Conservation (phyloP, 37 sponge, comb jelly and placozoan species). For the Axinella damicornis region DNA sequence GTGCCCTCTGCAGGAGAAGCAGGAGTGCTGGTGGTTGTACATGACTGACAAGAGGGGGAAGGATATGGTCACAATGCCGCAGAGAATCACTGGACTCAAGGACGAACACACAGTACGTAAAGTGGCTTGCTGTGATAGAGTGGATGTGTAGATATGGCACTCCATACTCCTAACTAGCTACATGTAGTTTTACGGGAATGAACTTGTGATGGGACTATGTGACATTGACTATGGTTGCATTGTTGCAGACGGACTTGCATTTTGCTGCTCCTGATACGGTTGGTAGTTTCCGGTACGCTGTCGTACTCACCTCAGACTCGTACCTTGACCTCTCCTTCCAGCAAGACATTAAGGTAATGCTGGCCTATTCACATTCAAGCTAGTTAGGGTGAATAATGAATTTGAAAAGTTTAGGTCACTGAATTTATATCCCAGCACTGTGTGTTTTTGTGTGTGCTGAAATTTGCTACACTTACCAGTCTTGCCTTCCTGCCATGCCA, state of each 20-base stretch:
- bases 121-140: too few species aligned
- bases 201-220: too few species aligned
- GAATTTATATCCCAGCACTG: too few species aligned
- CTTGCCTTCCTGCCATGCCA: too few species aligned
- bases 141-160: too few species aligned
- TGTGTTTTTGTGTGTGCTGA: too few species aligned
- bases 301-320: conserved; percentile 83
- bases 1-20: conserved; percentile 79
- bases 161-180: not conserved
- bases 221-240: too few species aligned
- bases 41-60: conserved; percentile 73
- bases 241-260: conserved; percentile 42
- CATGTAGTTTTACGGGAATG: not conserved
- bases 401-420: too few species aligned
- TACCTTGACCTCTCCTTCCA: conserved; percentile 74
- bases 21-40: conserved; percentile 95
- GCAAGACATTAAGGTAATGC: conserved; percentile 59
- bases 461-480: too few species aligned
- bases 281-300: conserved; percentile 64
- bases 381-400: too few species aligned
- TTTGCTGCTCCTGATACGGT: conserved; percentile 77
- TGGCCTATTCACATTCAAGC: not conserved
- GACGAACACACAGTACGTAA: conserved; percentile 47
- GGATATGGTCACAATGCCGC: conserved; percentile 66
- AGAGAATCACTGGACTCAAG: conserved; percentile 74